A percentile compares a stretch with the other conserved stretches of the same genome.
Conservation (phyloP, 1,140 invertebrate species). For the Pectinophora gossypiella region DNA sequence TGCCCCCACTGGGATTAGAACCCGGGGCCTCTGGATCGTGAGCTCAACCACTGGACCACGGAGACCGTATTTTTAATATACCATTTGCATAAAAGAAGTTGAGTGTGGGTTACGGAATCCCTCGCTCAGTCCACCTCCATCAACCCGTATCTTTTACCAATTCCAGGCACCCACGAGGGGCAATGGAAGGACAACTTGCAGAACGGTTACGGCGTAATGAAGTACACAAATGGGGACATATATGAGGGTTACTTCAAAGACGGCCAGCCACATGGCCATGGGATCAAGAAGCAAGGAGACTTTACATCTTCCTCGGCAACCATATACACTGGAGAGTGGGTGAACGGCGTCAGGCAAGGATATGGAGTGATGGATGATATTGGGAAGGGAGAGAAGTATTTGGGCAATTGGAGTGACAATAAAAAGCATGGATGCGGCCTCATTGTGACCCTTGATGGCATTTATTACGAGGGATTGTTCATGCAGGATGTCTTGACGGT, state of each 20-base stretch:
- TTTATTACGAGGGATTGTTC: conserved; percentile 93
- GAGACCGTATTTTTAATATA: no score
- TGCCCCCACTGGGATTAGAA: no score
- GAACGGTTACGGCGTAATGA: conserved; percentile 87
- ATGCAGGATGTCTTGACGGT: conserved; percentile 85
- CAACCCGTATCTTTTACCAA: no score
- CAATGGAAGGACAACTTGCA: conserved; percentile 90
- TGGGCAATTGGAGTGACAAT: conserved; percentile 90
- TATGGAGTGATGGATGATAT: conserved; percentile 94
- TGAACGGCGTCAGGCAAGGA: conserved; percentile 83
- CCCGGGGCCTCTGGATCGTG: no score
- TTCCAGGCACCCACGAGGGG: conserved; percentile 84
- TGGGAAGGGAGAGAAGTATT: conserved; percentile 90
- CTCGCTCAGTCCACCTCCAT: no score
- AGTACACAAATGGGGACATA: conserved; percentile 80
- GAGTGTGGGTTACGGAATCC: no score
- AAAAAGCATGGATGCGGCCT: conserved; percentile 87
- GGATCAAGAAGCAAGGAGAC: conserved; percentile 86
- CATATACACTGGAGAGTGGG: conserved; percentile 92
- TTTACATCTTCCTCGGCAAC: conserved; percentile 84
- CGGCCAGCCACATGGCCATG: conserved; percentile 88
- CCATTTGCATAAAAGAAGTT: no score
- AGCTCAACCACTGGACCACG: no score
- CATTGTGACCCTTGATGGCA: conserved; percentile 90
- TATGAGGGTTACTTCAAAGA: conserved; percentile 93